Percentiles rank a stretch among this genome's conserved stretches.
These are phyloP conservation scores for Charanyca ferruginea DNA, from an alignment of 2,888 invertebrate genomes.

Conservation along the genomic window DNA sequence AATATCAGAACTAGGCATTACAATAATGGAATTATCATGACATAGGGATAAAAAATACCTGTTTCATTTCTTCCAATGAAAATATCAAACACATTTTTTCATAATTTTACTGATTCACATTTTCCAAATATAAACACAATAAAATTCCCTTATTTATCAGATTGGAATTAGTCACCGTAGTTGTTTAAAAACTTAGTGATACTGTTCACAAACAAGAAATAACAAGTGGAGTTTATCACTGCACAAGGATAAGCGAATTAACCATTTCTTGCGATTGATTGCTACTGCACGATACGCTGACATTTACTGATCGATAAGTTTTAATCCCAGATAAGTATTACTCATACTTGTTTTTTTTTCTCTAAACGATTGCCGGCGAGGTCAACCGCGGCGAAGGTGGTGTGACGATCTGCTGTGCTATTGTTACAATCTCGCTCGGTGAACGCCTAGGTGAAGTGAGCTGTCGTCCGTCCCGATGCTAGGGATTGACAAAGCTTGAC, in stretches of 20 bases:
- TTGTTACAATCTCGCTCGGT: no score
- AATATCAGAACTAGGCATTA: background rate
- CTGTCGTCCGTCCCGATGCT: no score
- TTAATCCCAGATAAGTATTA: conserved; percentile 43
- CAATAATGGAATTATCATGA: background rate
- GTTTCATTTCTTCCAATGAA: conserved; percentile 9
- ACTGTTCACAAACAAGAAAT: conserved; percentile 5
- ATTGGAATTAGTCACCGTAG: background rate
- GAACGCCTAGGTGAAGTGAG: no score
- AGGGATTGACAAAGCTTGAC: no score
- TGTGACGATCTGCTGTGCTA: no score
- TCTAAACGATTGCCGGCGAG: no score
- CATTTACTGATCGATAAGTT: conserved; percentile 30
- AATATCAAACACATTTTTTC: conserved; percentile 17
- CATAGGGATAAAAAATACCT: conserved; percentile 17
- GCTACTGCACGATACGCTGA: conserved; percentile 32
- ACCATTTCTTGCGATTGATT: conserved; percentile 17
- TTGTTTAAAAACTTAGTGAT: conserved; percentile 3
- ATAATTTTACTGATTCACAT: background rate
- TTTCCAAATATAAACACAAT: background rate
- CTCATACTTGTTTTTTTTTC: background rate
- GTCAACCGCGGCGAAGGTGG: no score
- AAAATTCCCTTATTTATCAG: background rate
- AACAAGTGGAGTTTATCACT: conserved; percentile 12
- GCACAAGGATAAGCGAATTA: conserved; percentile 9